These are phyloP conservation scores for Heteropelma amictum DNA, from an alignment of 2,888 invertebrate genomes.

Conservation along the genomic window DNA sequence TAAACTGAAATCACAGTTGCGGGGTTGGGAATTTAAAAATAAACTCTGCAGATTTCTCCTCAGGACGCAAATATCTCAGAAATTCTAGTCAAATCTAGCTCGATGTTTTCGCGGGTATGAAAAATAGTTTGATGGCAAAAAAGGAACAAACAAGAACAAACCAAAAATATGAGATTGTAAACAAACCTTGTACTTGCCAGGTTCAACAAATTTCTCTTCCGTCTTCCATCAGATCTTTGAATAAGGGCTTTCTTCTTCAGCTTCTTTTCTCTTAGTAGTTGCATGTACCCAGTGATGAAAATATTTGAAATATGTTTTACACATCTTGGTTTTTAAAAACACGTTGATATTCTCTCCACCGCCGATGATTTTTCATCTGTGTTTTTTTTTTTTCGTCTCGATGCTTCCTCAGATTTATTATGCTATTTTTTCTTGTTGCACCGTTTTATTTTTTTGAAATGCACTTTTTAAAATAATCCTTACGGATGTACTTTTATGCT, in stretches of 20 bases:
- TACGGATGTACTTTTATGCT: not conserved
- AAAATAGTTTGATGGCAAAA: too few relatives aligned
- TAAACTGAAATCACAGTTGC: constrained; percentile 48
- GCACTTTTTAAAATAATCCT: not conserved
- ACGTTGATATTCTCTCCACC: constrained; percentile 19
- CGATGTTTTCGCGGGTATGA: too few relatives aligned
- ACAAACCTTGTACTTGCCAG: constrained; percentile 70
- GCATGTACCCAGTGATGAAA: constrained; percentile 69
- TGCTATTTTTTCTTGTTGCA: constrained; percentile 7
- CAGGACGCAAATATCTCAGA: constrained; percentile 19
- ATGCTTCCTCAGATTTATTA: constrained; percentile 10
- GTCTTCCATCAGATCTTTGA: constrained; percentile 72
- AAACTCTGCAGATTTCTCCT: constrained; percentile 16
- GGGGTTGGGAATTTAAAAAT: constrained; percentile 44
- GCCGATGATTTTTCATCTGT: constrained; percentile 25
- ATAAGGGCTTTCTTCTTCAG: constrained; percentile 63
- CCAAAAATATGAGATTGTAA: not conserved
- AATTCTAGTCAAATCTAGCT: too few relatives aligned
- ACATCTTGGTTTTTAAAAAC: constrained; percentile 68
- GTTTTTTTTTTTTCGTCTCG: constrained; percentile 9
- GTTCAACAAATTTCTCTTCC: constrained; percentile 74
- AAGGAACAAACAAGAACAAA: not conserved
- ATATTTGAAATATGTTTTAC: constrained; percentile 69
- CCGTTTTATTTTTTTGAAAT: too few relatives aligned
- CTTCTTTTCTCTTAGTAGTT: constrained; percentile 65